Base-by-base conservation (phyloP, 2,113 vertebrate genomes). In the Charadrius vociferus region DNA sequence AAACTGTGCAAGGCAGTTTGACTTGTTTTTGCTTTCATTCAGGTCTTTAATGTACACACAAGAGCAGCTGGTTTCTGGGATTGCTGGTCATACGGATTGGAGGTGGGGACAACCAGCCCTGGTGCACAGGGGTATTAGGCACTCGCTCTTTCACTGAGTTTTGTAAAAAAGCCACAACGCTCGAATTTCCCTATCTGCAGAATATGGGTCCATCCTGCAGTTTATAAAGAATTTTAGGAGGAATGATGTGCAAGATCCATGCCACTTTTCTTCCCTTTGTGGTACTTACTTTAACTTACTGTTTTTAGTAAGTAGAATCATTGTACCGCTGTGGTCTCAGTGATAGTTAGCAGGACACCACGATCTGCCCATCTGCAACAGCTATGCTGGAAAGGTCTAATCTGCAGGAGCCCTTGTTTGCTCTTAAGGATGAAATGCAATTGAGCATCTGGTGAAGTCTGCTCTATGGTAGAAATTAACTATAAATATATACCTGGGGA, bases 381-480 rank as follows among this genome's bases (percentile, higher is more conserved):
- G 58, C 58, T 87, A 93, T 85, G 84, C 78, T 95, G 93, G 89
- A 85, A 89, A 77, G 58, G 74, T 58, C 87, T 95, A 26, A 79
- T 94, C 86, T 88, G 89, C 74, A 80, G 95, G 84, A 95, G 86
- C 66, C 70, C 74, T 95, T 87, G 73, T 97, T 92, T 95, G 78
- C 92, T 94, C 49, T 90, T 72, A 72, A 81, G 86, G 62, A 75
- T 82, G 82, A 82, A 91, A 93, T 66, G 89, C 81, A 94, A 36
- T 80, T 80, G 78, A 95, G 91, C 93, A 94, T 93, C 88, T 96
- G 94, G 77, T 92, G 34, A 89, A 72, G 61, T 50, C 88, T 86
- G 36, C n/a, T 92, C 32, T 43, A 14, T 79, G 70, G 70, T 45
- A 75, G 84, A 82, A 90, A 91, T 85, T 49, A 68, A 41, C 74